These are phyloP conservation scores for Lucifuga dentata DNA, from an alignment of 2,113 vertebrate genomes.

Conservation along the genomic window DNA sequence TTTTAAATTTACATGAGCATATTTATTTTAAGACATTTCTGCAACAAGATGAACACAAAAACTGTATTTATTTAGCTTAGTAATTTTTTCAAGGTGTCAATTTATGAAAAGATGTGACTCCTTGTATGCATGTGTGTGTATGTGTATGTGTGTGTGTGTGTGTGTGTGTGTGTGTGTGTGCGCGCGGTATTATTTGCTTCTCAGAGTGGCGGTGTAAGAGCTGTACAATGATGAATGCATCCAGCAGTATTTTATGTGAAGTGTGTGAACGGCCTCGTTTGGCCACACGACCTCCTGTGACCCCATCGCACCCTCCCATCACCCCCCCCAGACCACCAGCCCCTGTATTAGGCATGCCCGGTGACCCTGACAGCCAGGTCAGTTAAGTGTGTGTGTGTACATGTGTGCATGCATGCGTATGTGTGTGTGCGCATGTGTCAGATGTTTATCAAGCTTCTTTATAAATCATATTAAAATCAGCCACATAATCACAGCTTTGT, in stretches of 20 bases:
- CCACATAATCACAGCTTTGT: too few relatives aligned
- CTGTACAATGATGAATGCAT: slow-evolving; percentile 88
- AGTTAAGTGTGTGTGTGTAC: background rate
- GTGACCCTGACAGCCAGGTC: slow-evolving; percentile 81
- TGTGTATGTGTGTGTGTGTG: slow-evolving; percentile 3
- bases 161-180: slow-evolving; percentile 8
- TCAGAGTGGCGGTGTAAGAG: slow-evolving; percentile 90
- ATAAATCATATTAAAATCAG: too few relatives aligned
- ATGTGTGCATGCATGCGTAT: too few relatives aligned
- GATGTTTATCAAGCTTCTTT: too few relatives aligned
- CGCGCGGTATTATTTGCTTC: slow-evolving; percentile 2
- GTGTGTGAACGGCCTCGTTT: slow-evolving; percentile 90
- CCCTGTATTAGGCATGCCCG: slow-evolving; percentile 67
- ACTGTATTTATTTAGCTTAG: too few relatives aligned
- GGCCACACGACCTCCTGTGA: slow-evolving; percentile 84
- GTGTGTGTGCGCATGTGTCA: background rate
- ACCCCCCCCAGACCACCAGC: slow-evolving; percentile 71
- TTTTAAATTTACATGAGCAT: too few relatives aligned
- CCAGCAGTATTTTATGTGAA: slow-evolving; percentile 87
- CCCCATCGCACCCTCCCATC: slow-evolving; percentile 64
- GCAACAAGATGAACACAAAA: too few relatives aligned
- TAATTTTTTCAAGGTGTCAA: too few relatives aligned
- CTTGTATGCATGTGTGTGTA: background rate
- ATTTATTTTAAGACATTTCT: too few relatives aligned
- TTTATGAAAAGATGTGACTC: too few relatives aligned